Evolutionary conservation across 2,888 invertebrate genomes (phyloP), one percentile per base, ranked within the genome.

Genomic region (Fragum sueziense): DNA sequence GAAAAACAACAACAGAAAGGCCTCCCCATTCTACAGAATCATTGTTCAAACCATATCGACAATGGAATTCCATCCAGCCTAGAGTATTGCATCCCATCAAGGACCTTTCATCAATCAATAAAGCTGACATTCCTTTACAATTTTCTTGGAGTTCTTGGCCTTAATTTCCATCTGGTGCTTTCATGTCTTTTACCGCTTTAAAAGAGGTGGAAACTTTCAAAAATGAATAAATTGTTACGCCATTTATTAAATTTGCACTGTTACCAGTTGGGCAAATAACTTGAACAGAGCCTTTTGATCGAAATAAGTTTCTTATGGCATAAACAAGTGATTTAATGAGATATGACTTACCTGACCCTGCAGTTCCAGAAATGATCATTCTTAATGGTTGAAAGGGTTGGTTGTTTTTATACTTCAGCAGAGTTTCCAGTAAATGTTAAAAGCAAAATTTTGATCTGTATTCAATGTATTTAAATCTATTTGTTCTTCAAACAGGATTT

Each of bases 1-100:
- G 67, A 71, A 85, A 82, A 25, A 85, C 82, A n/a, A 84, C 85
- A 33, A 85, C 86, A n/a, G 86, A 84, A 51, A 86, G 27, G 17
- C 84, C 85, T 41, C 82, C 84, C 85, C 82, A 84, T 20, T 9
- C 34, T 20, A 59, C 54, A 7, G 9, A 22, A 11, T 9, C 33
- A 52, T 72, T 31, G 7, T 75, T 47, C 27, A 80, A 57, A 2
- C 79, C 80, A 79, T 68, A 73, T 27, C 71, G 33, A 22, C 79
- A 74, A 41, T 65, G 29, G 41, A 79, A 82, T 37, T 79, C 79
- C 76, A 82, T 82, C 80, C 77, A 80, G 2, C 81, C 80, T 29
- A 85, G 62, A 25, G 83, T 82, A 51, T 27, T 79, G 27, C 41
- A 71, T 9, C 86, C 81, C 37, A 83, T 52, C 6, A 85, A n/a